Conservation (phyloP, 2,797 vertebrate genomes). For the Simalia tracyae region DNA sequence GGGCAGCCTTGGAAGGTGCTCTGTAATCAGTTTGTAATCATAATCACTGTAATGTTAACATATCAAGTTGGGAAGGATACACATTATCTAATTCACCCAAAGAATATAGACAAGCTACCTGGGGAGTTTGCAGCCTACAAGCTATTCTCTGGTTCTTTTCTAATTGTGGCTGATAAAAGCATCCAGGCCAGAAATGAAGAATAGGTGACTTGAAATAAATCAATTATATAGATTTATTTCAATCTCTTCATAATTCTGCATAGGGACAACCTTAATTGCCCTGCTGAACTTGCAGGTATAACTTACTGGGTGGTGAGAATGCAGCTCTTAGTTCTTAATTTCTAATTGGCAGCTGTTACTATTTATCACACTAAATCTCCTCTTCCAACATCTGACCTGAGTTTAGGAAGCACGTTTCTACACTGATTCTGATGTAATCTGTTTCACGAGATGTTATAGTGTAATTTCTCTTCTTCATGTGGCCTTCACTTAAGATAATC, state of each 20-base stretch:
- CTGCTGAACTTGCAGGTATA: neutral
- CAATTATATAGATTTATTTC: neutral
- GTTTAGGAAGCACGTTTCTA: neutral
- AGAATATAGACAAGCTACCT: neutral
- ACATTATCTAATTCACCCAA: neutral
- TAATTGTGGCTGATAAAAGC: neutral
- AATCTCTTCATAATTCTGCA: neutral
- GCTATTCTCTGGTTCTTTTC: neutral
- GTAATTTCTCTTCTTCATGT: neutral
- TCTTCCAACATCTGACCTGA: neutral
- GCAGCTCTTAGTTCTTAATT: constrained; percentile 27
- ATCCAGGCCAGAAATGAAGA: neutral
- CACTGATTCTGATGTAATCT: neutral
- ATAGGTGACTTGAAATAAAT: neutral
- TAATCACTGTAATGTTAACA: neutral
- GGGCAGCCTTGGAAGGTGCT: neutral
- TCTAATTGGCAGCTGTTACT: constrained; percentile 19
- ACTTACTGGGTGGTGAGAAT: neutral
- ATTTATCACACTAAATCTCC: neutral
- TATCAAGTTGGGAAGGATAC: neutral
- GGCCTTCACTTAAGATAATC: neutral
- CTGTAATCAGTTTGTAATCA: neutral
- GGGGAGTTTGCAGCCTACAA: neutral
- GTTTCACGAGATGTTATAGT: neutral
- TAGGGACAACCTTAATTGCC: neutral